These are phyloP conservation scores for Thereva unica DNA, from an alignment of 2,888 invertebrate genomes.

Conservation along the genomic window DNA sequence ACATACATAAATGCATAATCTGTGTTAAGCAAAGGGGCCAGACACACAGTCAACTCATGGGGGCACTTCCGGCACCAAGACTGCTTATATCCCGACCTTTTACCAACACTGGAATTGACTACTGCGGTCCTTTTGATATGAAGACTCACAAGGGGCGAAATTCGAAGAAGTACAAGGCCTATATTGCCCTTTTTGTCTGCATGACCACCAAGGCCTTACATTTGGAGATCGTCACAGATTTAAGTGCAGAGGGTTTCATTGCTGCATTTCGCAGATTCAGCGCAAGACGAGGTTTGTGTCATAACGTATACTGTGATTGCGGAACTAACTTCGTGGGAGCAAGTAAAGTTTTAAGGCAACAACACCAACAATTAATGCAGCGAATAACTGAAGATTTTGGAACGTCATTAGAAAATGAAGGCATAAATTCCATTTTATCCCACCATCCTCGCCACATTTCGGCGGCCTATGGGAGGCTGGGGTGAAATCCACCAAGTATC, in stretches of 20 bases:
- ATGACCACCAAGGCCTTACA: neutral
- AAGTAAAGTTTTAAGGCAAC: neutral
- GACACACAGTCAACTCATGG: no score
- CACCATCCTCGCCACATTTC: slow-evolving; percentile 47
- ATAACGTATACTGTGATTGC: neutral
- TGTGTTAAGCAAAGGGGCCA: slow-evolving; percentile 26
- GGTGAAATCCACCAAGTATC: neutral
- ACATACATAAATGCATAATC: slow-evolving; percentile 35
- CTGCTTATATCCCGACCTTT: neutral
- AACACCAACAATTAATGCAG: neutral
- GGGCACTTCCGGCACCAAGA: no score
- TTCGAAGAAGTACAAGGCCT: neutral
- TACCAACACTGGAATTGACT: neutral
- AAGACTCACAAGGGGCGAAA: neutral
- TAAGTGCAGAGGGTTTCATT: neutral
- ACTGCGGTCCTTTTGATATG: neutral
- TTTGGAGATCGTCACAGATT: neutral
- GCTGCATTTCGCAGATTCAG: neutral
- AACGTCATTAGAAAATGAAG: neutral
- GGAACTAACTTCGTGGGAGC: slow-evolving; percentile 10
- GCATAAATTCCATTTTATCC: slow-evolving; percentile 47
- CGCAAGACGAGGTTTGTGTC: neutral
- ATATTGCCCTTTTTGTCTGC: slow-evolving; percentile 1
- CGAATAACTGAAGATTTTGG: neutral
- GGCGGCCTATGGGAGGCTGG: slow-evolving; percentile 33